A percentile compares a stretch with the other conserved stretches of the same genome.
Evolutionary conservation across 1,140 invertebrate genomes (phyloP).

Genomic region (Drosophila punjabiensis): DNA sequence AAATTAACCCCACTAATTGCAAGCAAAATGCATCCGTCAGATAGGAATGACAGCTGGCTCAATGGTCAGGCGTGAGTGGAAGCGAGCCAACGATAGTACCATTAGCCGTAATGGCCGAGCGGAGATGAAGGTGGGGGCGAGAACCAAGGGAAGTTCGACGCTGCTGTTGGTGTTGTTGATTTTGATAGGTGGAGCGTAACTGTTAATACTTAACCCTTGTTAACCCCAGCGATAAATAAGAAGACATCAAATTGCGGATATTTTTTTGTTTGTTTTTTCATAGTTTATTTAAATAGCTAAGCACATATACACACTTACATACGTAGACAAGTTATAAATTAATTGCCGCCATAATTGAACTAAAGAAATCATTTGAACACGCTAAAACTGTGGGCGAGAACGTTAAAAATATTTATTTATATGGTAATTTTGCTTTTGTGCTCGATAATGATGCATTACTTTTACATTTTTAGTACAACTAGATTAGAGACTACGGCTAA

Average conservation of each 20-base stretch:
- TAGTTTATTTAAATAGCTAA: conserved; percentile 77
- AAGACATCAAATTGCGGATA: conserved; percentile 10
- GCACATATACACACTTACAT: conserved; percentile 43
- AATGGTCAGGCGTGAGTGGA: conserved; percentile 24
- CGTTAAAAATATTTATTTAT: conserved; percentile 40
- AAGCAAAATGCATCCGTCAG: conserved; percentile 5
- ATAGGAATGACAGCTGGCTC: neutral
- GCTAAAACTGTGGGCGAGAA: conserved; percentile 54
- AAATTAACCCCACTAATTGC: conserved; percentile 4
- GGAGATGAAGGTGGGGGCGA: conserved; percentile 25
- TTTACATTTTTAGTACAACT: conserved; percentile 50
- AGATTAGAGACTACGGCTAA: conserved; percentile 66
- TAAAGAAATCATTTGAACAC: conserved; percentile 62
- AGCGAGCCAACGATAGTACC: conserved; percentile 35
- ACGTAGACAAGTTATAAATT: conserved; percentile 73
- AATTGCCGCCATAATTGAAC: conserved; percentile 70
- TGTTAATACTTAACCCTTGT: conserved; percentile 37
- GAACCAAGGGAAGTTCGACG: conserved; percentile 18
- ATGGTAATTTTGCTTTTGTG: conserved; percentile 58
- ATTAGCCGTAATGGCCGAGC: conserved; percentile 31
- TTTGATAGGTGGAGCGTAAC: conserved; percentile 50
- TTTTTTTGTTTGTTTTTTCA: conserved; percentile 45
- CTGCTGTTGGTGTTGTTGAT: conserved; percentile 16
- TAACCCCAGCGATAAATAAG: conserved; percentile 27
- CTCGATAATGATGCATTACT: conserved; percentile 52